phyloP scores from a whole-genome alignment of 2,888 invertebrate genomes.

The Penaeus monodon region DNA sequence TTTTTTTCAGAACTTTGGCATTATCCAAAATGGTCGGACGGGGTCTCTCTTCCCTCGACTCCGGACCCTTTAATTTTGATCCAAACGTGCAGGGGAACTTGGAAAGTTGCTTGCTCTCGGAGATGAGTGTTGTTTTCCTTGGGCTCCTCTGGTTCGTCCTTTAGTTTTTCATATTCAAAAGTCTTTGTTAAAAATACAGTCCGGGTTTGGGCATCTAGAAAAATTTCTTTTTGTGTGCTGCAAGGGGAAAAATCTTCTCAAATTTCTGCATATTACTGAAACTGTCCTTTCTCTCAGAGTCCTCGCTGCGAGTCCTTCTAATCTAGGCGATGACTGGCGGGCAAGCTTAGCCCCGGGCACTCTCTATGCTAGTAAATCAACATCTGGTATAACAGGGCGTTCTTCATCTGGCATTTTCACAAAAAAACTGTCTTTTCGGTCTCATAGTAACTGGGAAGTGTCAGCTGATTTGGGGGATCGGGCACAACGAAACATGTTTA shows the following conservation, averaged over 20 bases:
- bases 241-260: constrained; percentile 22
- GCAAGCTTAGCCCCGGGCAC: constrained; percentile 3
- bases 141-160: background rate
- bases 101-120: background rate
- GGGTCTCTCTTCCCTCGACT: constrained; percentile 9
- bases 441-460: constrained; percentile 82
- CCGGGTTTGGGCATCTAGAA: constrained; percentile 42
- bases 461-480: constrained; percentile 84
- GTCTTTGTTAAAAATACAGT: constrained; percentile 57
- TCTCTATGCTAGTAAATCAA: background rate
- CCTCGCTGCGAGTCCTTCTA: constrained; percentile 29
- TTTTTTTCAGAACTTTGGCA: constrained; percentile 48
- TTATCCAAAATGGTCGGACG: constrained; percentile 25
- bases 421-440: constrained; percentile 83
- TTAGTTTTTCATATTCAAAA: constrained; percentile 12
- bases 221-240: background rate
- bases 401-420: constrained; percentile 89
- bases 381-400: constrained; percentile 6
- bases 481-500: constrained; percentile 87
- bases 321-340: constrained; percentile 27
- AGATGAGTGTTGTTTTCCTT: constrained; percentile 1
- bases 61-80: constrained; percentile 1
- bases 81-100: constrained; percentile 47
- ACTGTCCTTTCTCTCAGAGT: constrained; percentile 28
- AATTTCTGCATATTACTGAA: constrained; percentile 18